A percentile compares a stretch with the other conserved stretches of the same genome.
Conservation (phyloP, 2,888 invertebrate species). For the Nomada fucata region DNA sequence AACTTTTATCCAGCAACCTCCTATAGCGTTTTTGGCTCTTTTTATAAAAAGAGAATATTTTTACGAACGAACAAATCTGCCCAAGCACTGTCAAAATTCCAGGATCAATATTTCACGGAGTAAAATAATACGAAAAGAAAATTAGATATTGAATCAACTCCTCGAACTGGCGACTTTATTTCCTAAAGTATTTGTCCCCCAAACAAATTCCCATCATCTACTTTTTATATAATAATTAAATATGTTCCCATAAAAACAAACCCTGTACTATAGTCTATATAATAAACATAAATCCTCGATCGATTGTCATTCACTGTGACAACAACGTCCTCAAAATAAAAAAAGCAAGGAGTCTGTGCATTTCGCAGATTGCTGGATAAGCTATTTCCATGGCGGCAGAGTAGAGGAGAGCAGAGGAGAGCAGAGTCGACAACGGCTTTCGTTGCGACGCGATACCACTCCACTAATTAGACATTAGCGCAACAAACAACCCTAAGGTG, state of each 20-base stretch:
- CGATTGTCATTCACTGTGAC: neutral
- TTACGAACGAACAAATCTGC: neutral
- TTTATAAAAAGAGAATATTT: neutral
- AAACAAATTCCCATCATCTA: too few species aligned
- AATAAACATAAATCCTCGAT: neutral
- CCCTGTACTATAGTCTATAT: neutral
- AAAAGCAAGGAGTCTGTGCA: neutral
- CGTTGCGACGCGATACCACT: conserved; percentile 80
- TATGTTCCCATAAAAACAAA: neutral
- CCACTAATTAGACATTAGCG: conserved; percentile 83
- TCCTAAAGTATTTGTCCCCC: too few species aligned
- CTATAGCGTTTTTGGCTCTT: neutral
- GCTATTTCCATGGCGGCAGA: conserved; percentile 55
- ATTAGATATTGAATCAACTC: neutral
- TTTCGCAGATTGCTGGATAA: conserved; percentile 27
- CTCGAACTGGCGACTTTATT: neutral
- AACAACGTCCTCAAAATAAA: neutral
- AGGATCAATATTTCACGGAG: too few species aligned
- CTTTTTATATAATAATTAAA: too few species aligned
- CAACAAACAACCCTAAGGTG: conserved; percentile 82
- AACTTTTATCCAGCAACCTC: conserved; percentile 33
- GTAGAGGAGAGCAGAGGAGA: conserved; percentile 49
- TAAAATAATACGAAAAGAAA: too few species aligned
- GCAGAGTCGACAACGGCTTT: conserved; percentile 67
- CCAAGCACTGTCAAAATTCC: too few species aligned